Evolutionary conservation across 2,888 invertebrate species (phyloP).

Genomic region (Latheticus oryzae): DNA sequence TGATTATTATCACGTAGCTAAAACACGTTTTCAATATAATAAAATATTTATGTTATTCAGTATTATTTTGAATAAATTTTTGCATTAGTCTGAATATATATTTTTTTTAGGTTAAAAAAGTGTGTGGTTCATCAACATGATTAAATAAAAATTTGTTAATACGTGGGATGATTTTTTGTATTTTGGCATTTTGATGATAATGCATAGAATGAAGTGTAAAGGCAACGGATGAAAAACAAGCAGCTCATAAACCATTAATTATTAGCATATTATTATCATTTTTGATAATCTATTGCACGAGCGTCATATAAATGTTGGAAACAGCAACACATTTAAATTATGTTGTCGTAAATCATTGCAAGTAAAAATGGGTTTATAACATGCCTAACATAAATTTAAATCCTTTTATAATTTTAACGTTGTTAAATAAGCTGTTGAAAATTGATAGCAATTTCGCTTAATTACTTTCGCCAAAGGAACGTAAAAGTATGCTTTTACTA

Average conservation of each 20-base stretch:
- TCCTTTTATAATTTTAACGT: constrained; percentile 40
- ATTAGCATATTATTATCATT: constrained; percentile 38
- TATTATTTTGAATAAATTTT: no score
- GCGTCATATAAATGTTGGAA: constrained; percentile 42
- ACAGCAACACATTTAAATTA: constrained; percentile 44
- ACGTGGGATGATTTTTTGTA: no score
- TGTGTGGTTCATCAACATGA: no score
- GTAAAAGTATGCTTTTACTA: constrained; percentile 26
- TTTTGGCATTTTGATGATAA: no score
- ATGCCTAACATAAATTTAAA: constrained; percentile 39
- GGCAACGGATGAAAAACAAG: constrained; percentile 17
- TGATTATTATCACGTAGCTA: no score
- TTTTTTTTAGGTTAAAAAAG: no score
- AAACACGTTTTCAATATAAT: no score
- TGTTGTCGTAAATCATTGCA: constrained; percentile 39
- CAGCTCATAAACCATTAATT: constrained; percentile 33
- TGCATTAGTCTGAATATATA: no score
- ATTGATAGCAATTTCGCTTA: constrained; percentile 39
- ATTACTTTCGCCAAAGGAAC: constrained; percentile 36
- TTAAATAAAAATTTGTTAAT: no score
- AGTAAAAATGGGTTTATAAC: constrained; percentile 41
- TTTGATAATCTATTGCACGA: constrained; percentile 39
- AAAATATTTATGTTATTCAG: no score
- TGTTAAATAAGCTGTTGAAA: constrained; percentile 40
- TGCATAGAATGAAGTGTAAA: constrained; percentile 14